These are phyloP conservation scores for Microplitis deprimator DNA, from an alignment of 2,888 invertebrate genomes.

Conservation along the genomic window DNA sequence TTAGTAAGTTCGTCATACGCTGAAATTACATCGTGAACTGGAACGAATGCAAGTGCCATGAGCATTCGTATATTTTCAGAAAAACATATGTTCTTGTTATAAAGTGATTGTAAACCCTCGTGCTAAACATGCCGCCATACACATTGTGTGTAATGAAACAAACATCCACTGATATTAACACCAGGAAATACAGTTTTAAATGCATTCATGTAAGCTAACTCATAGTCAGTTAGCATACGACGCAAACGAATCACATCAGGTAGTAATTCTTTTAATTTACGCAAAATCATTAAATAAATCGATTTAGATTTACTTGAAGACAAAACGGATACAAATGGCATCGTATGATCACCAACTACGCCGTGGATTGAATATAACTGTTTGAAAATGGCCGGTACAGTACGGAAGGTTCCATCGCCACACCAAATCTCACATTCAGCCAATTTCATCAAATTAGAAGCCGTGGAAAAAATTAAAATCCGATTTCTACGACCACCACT, in stretches of 20 bases:
- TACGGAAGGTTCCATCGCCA: not conserved
- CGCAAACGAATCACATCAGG: not conserved
- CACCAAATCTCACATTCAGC: not conserved
- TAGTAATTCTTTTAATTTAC: not conserved
- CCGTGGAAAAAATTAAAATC: not conserved
- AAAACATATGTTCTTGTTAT: not conserved
- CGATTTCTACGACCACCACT: not conserved
- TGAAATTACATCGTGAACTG: not conserved
- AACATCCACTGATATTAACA: not conserved
- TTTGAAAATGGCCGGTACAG: not conserved
- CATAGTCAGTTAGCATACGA: not conserved
- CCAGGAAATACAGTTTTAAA: not conserved
- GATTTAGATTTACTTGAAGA: slow-evolving; percentile 1
- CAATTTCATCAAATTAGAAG: not conserved
- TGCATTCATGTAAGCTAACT: slow-evolving; percentile 1
- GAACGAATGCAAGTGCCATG: not conserved
- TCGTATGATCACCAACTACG: not conserved
- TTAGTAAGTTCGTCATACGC: not conserved
- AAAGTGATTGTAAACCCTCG: not conserved
- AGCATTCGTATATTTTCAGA: not conserved
- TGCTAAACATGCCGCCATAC: not conserved
- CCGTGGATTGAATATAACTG: not conserved
- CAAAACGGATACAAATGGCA: not conserved
- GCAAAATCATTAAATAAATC: not conserved
- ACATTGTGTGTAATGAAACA: not conserved